Conservation (phyloP, 2,888 invertebrate species). For the Myopa testacea region DNA sequence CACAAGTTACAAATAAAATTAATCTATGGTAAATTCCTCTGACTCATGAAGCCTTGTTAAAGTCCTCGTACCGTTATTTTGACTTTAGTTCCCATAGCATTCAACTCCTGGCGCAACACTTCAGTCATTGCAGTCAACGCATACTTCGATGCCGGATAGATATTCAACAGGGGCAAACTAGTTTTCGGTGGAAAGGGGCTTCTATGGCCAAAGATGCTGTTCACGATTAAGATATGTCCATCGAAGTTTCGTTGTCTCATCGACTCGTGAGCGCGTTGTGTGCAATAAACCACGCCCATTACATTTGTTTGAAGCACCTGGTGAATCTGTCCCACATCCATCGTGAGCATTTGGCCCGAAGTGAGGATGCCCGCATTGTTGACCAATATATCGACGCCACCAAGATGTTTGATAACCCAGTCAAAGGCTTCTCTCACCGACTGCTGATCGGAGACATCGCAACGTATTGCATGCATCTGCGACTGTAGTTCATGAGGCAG, state of each 20-base stretch:
- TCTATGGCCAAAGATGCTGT: slow-evolving; percentile 64
- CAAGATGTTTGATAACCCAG: slow-evolving; percentile 69
- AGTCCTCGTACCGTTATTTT: slow-evolving; percentile 53
- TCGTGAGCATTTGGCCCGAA: slow-evolving; percentile 53
- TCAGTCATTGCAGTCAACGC: slow-evolving; percentile 63
- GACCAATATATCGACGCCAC: slow-evolving; percentile 72
- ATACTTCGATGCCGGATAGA: slow-evolving; percentile 62
- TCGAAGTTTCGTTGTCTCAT: slow-evolving; percentile 67
- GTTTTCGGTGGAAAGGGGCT: slow-evolving; percentile 57
- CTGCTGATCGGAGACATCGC: slow-evolving; percentile 71
- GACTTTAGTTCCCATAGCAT: slow-evolving; percentile 49
- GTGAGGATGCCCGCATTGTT: slow-evolving; percentile 72
- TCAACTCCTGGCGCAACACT: slow-evolving; percentile 62
- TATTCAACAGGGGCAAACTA: slow-evolving; percentile 53
- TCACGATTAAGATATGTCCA: slow-evolving; percentile 69
- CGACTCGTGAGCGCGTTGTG: slow-evolving; percentile 69
- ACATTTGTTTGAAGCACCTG: slow-evolving; percentile 69
- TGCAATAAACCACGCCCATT: slow-evolving; percentile 68
- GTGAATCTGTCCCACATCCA: slow-evolving; percentile 50
- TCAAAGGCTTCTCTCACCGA: slow-evolving; percentile 71
- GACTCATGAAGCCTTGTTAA: too few species aligned
- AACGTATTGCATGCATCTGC: slow-evolving; percentile 62
- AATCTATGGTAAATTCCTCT: too few species aligned
- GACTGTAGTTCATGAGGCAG: slow-evolving; percentile 55
- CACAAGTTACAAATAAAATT: not conserved